Base-by-base conservation (phyloP, 2,888 invertebrate species). In the Dryomyza anilis region DNA sequence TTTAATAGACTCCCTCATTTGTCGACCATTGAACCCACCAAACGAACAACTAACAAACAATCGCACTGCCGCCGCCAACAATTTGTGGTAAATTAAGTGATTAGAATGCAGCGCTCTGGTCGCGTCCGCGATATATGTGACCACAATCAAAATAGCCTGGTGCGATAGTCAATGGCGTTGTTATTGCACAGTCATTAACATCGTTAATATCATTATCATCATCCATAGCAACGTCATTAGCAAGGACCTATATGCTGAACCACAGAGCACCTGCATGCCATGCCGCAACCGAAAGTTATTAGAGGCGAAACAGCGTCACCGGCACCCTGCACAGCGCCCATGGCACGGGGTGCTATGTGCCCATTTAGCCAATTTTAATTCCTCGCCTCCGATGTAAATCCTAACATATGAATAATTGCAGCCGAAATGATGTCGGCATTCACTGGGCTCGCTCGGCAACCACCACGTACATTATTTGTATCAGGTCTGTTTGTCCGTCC, bases 31-130 rank as follows among this genome's bases (percentile, higher is more conserved):
- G 39, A 39, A 39, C 39, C 39, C n/a, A n/a, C n/a, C n/a, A n/a
- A 39, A 14, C 6, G n/a, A 6, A 43, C 43, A 43, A 16, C 10
- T 16, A 52, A 27, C 19, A 50, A 50, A 50, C n/a, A 25, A 19
- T 53, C 53, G 29, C 53, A 53, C 29, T 10, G 53, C 36, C 27
- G 25, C 57, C 43, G 27, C 12, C 46, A 59, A 46, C 59, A 48
- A 48, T 59, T 59, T 59, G 59, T 48, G 30, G 59, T 21, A 25
- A 59, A 59, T 48, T 48, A 59, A 59, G 59, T 59, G 21, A 36
- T 59, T 59, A 59, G 12, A 48, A 59, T 33, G 29, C 33, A 8
- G 7, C 53, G 16, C 48, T 25, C 23, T 19, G 21, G 10, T 7
- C 14, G n/a, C 23, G 30, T 30, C 30, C 29, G 58, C 58, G n/a